These are phyloP conservation scores for Betta splendens DNA, from an alignment of 2,797 vertebrate genomes.

Conservation along the genomic window DNA sequence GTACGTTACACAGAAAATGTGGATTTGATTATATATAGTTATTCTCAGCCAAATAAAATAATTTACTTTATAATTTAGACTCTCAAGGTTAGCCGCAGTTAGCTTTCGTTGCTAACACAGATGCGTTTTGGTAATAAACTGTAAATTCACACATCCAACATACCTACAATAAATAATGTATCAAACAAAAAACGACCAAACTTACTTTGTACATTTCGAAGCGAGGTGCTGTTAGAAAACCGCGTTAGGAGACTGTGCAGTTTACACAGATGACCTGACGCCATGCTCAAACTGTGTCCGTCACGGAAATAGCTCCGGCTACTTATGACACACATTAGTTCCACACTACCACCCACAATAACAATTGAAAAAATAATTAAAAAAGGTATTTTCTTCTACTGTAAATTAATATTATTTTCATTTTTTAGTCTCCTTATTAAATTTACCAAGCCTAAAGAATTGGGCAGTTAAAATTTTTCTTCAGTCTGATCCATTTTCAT, in stretches of 20 bases:
- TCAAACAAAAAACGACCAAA: fast-evolving
- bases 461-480: no score
- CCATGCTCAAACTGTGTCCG: conserved; percentile 64
- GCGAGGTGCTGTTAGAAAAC: neutral
- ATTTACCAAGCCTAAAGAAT: no score
- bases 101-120: conserved; percentile 3
- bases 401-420: no score
- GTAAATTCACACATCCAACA: neutral
- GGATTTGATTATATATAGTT: fast-evolving
- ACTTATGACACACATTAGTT: conserved; percentile 10
- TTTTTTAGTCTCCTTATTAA: no score
- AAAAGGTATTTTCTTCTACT: no score
- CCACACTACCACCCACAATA: conserved; percentile 17
- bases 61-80: neutral
- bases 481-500: no score
- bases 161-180: fast-evolving
- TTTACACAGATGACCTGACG: conserved; percentile 63
- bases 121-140: neutral
- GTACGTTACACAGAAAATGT: fast-evolving
- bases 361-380: no score
- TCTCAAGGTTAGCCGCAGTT: conserved; percentile 59
- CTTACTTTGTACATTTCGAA: conserved; percentile 58
- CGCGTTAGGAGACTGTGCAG: conserved; percentile 32
- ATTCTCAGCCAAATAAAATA: neutral
- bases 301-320: conserved; percentile 44